A percentile compares a stretch with the other conserved stretches of the same genome.
Conservation (phyloP, 2,888 invertebrate genomes). For the Drosophila meridiana region DNA sequence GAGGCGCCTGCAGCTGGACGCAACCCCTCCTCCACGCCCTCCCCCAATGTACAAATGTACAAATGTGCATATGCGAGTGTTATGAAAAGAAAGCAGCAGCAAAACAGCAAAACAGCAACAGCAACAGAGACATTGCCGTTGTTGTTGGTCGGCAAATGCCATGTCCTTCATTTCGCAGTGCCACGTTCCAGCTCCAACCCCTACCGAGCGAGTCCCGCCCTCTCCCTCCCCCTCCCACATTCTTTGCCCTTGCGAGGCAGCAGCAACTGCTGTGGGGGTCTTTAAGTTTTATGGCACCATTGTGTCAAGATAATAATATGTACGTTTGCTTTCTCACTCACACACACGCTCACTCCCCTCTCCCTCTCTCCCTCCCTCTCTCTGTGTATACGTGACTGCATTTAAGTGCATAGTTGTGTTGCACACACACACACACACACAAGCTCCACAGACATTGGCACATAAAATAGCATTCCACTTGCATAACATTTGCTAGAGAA, state of each 20-base stretch:
- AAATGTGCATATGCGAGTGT: conserved; percentile 74
- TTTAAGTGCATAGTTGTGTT: conserved; percentile 81
- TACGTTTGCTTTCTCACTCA: conserved; percentile 51
- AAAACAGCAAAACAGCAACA: conserved; percentile 15
- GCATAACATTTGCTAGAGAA: conserved; percentile 77
- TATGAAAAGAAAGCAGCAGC: conserved; percentile 55
- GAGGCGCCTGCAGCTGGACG: conserved; percentile 49
- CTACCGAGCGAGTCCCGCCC: background rate
- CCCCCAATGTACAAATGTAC: conserved; percentile 37
- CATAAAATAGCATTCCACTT: conserved; percentile 74
- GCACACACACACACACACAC: conserved; percentile 40
- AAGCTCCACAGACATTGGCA: conserved; percentile 26
- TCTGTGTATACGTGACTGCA: conserved; percentile 73
- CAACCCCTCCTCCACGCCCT: background rate
- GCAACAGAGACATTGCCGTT: conserved; percentile 7
- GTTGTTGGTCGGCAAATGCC: conserved; percentile 51
- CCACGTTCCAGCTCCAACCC: background rate
- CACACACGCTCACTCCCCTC: background rate
- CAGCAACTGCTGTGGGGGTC: conserved; percentile 74
- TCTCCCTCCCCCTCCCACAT: background rate
- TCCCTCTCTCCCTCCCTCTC: conserved; percentile 17
- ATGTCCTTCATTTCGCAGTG: conserved; percentile 64
- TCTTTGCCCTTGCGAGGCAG: conserved; percentile 36
- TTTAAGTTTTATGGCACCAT: conserved; percentile 82
- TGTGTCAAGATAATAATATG: conserved; percentile 82